phyloP scores from a whole-genome alignment of 2,888 invertebrate species.

The Dryococelus australis region DNA sequence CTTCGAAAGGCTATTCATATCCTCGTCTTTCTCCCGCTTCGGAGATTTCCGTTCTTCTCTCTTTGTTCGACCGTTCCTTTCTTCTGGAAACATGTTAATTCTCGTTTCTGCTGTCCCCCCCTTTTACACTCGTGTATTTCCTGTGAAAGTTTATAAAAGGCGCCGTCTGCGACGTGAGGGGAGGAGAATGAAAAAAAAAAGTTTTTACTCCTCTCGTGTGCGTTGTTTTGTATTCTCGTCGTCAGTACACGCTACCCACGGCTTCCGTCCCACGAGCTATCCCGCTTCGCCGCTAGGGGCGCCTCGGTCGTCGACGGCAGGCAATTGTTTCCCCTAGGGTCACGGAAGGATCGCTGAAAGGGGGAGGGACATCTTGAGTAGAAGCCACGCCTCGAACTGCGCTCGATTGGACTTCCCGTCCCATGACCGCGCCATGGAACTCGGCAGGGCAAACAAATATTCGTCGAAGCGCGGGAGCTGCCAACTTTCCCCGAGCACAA shows the following conservation, averaged over 20 bases:
- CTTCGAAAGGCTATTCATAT: background rate
- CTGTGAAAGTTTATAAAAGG: conserved; percentile 11
- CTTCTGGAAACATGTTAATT: background rate
- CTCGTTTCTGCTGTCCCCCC: background rate
- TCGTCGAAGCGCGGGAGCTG: background rate
- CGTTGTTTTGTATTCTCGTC: background rate
- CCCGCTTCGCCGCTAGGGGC: background rate
- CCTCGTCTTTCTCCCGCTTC: background rate
- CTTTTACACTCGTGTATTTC: background rate
- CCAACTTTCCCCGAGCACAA: background rate
- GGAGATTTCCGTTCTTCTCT: background rate
- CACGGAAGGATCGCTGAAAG: no score
- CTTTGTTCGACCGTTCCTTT: background rate
- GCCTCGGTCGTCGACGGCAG: background rate
- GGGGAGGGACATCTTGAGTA: background rate
- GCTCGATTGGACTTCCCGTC: background rate
- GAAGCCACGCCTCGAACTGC: background rate
- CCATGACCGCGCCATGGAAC: background rate
- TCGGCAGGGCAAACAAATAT: no score
- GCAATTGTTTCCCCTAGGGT: background rate
- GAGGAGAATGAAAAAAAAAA: background rate
- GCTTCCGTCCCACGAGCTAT: background rate
- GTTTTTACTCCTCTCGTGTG: background rate
- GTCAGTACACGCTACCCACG: background rate
- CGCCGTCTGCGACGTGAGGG: background rate